Base-by-base conservation (phyloP, 2,797 vertebrate species). In the Paramormyrops hopkinsi region DNA sequence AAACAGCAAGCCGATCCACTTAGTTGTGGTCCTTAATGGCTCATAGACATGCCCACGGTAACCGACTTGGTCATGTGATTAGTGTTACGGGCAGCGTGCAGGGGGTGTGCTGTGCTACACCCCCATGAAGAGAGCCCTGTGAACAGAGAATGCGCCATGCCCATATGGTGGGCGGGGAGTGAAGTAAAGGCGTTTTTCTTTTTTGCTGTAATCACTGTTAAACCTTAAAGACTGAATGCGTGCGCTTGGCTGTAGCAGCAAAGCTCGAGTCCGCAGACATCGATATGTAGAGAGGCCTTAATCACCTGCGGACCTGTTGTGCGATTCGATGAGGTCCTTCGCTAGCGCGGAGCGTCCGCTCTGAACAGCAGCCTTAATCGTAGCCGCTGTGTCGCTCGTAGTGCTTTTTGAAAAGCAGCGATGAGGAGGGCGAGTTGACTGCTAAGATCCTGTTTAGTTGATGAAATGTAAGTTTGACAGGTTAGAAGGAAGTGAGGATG, bases 121-220 rank as follows among this genome's bases (percentile, higher is more conserved):
- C 41, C 53, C 33, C 59, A 62, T 25, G 59, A 2, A 62, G 59
- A 62, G 56, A 2, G 65, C 62, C 89, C 84, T 33, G 50, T 82
- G 12, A 12, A 69, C 12, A 14, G 65, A 69, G 65, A 33, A 33
- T 69, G 65, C 65, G 3, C 3, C 11, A 0, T 69, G 65, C 29
- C 29, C 29, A 5, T 33, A 69, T 33, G 62, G 25, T 65, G 25
- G 22, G 59, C 22, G 1, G 25, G 25, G 25, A 2, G 25, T 33
- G 12, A 37, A 69, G 4, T 69, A 33, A 14, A 69, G 65, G 65
- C 25, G 7, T 22, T 2, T 69, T 69, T 69, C 11, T 5, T 69
- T 37, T 33, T 79, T 73, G 41, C 53, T 85, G 84, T 90, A 89
- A 89, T 2, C 41, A 87, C 62, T 46, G 89, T 90, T 79, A 44